A percentile compares a stretch with the other conserved stretches of the same genome.
Conservation (phyloP, 1,140 invertebrate genomes). For the Drosophila pectinifera region DNA sequence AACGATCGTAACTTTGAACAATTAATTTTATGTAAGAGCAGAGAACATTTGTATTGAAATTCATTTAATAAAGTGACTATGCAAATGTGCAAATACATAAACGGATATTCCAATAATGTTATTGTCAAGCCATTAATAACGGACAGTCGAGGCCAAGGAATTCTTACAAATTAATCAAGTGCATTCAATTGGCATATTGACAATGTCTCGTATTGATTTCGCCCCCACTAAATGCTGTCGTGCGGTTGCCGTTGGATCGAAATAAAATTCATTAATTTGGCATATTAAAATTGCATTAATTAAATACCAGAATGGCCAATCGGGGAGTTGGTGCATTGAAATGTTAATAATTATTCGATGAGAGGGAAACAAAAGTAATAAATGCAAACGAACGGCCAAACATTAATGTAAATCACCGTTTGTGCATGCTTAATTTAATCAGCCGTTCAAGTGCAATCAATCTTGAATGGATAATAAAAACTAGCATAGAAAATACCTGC, state of each 20-base stretch:
- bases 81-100: slow-evolving; percentile 7
- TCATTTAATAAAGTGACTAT: slow-evolving; percentile 22
- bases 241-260: slow-evolving; percentile 21
- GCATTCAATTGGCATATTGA: slow-evolving; percentile 67
- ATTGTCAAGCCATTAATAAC: slow-evolving; percentile 41
- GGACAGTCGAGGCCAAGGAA: slow-evolving; percentile 11
- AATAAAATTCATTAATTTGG: slow-evolving; percentile 70
- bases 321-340: slow-evolving; percentile 52
- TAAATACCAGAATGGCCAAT: slow-evolving; percentile 57
- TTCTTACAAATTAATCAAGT: slow-evolving; percentile 71
- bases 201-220: slow-evolving; percentile 45
- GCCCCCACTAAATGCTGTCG: slow-evolving; percentile 40
- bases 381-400: slow-evolving; percentile 14
- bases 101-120: slow-evolving; percentile 27
- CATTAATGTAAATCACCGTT: slow-evolving; percentile 30
- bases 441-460: slow-evolving; percentile 48
- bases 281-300: slow-evolving; percentile 70
- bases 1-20: background rate
- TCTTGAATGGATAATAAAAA: slow-evolving; percentile 33
- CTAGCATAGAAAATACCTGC: background rate
- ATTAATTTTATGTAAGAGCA: no score
- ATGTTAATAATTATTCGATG: slow-evolving; percentile 67
- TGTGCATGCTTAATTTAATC: slow-evolving; percentile 33
- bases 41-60: background rate
- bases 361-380: slow-evolving; percentile 18